Base-by-base conservation (phyloP, 2,888 invertebrate species). In the Meiosimyza decipiens region DNA sequence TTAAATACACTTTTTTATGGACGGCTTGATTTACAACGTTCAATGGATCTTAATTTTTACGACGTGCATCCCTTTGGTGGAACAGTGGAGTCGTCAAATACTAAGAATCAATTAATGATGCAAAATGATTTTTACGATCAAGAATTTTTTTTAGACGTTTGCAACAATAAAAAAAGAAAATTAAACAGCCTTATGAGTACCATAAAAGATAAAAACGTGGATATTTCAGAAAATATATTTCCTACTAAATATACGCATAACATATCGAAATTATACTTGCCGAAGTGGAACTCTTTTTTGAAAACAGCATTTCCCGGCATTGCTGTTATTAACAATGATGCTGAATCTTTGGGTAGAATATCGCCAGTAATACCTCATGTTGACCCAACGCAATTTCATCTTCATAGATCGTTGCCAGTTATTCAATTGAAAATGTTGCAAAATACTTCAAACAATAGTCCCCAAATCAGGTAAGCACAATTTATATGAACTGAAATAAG, bases 81-180 rank as follows among this genome's bases (percentile, higher is more conserved):
- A 7, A 6, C n/a, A 0, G 16, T 15, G 40, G 63, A 28, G 40
- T 15, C 50, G 18, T 52, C 54, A 40, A n/a, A 62, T 40, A 40
- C 40, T 5, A 62, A 60, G 12, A 68, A 68, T 49, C 28, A 47
- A 47, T 22, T 62, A 47, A 7, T 22, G 15, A 62, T 70, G 62
- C 70, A 70, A 62, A 70, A 70, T 28, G 16, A 62, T 52, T 70
- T 70, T 28, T 70, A 70, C 18, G 70, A 70, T 54, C 62, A 70
- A 54, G 70, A 70, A 62, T 70, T 70, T 51, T 11, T 70, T 9
- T 16, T 40, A 11, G 5, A 70, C 40, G 13, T 16, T 33, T 18
- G 11, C 18, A 54, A 52, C 6, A 62, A 52, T 33, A 62, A 62
- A 18, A n/a, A 70, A 6, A 40, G 54, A 28, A 70, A 70, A 70